phyloP scores from a whole-genome alignment of 2,113 vertebrate genomes.

The Zingel zingel region DNA sequence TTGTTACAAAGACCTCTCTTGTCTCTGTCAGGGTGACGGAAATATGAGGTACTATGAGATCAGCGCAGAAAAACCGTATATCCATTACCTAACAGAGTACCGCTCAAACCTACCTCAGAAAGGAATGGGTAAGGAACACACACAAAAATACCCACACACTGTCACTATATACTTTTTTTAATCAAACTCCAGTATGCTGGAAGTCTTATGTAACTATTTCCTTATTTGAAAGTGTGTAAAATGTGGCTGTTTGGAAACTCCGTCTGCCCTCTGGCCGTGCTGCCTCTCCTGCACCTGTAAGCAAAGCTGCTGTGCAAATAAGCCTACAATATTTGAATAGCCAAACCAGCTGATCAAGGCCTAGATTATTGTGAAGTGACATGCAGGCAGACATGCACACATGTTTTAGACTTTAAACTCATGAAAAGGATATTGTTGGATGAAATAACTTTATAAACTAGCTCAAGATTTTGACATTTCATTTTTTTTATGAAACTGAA shows the following conservation, averaged over 20 bases:
- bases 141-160: neutral
- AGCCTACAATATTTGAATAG: conserved; percentile 68
- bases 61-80: conserved; percentile 89
- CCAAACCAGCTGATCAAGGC: conserved; percentile 45
- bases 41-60: conserved; percentile 96
- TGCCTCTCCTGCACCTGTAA: conserved; percentile 49
- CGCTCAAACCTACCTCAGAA: conserved; percentile 92
- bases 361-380: conserved; percentile 18
- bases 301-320: conserved; percentile 73
- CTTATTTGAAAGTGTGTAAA: neutral
- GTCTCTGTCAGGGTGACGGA: conserved; percentile 88
- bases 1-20: neutral
- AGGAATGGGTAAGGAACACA: conserved; percentile 88
- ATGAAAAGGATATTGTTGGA: neutral
- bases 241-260: neutral
- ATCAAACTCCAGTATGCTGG: neutral
- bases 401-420: neutral
- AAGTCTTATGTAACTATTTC: neutral
- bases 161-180: neutral
- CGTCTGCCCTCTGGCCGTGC: neutral
- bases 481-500: neutral
- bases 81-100: conserved; percentile 91
- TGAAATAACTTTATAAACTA: neutral
- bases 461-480: neutral
- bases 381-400: neutral